A percentile compares a stretch with the other conserved stretches of the same genome.
phyloP scores from a whole-genome alignment of 2,113 vertebrate species.

The Furnarius figulus region DNA sequence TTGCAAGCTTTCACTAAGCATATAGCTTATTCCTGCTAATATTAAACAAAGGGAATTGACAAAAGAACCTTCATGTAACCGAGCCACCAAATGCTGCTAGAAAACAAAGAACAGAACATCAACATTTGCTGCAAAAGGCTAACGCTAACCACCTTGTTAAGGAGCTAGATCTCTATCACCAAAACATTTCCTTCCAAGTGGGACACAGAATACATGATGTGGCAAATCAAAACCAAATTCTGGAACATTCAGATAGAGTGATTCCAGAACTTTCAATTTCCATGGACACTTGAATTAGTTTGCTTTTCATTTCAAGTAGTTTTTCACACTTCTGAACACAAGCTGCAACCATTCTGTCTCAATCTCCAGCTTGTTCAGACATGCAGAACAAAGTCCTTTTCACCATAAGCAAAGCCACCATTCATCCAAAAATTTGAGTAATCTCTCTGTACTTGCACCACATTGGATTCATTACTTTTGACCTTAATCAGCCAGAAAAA shows the following conservation, averaged over 20 bases:
- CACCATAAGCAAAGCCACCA: not conserved
- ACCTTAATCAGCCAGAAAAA: not conserved
- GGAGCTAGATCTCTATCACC: not conserved
- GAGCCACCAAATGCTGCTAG: not conserved
- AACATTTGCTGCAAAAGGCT: not conserved
- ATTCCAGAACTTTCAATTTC: not conserved
- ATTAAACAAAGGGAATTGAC: not conserved
- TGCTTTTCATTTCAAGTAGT: not conserved
- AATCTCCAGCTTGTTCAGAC: not conserved
- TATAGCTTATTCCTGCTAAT: not conserved
- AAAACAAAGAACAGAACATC: not conserved
- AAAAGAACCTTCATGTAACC: not conserved
- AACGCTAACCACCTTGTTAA: not conserved
- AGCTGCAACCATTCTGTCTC: not conserved
- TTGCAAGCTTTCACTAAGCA: not conserved
- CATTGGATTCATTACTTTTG: not conserved
- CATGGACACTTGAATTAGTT: not conserved
- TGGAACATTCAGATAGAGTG: not conserved
- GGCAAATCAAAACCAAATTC: not conserved
- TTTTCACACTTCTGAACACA: not conserved
- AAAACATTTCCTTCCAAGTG: not conserved
- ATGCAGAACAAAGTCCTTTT: not conserved
- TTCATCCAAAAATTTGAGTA: not conserved
- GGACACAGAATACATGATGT: not conserved
- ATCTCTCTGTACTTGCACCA: not conserved